Conservation (phyloP, 2,888 invertebrate genomes). For the Platypus cylindrus region DNA sequence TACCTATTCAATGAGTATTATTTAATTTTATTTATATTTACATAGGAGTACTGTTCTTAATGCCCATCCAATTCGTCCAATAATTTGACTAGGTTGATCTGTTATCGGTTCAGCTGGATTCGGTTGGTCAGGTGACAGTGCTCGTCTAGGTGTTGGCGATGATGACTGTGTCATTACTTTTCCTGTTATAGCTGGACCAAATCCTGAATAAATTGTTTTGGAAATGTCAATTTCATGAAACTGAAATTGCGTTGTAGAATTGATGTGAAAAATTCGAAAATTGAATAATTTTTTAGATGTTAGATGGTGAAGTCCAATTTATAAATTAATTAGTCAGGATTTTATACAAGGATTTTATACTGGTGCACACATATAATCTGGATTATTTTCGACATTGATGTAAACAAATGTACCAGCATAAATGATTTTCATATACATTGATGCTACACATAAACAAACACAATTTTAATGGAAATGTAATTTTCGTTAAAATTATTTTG, state of each 20-base stretch:
- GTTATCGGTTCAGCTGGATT: slow-evolving; percentile 55
- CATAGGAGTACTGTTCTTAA: slow-evolving; percentile 53
- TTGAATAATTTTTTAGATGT: no score
- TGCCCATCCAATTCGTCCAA: slow-evolving; percentile 57
- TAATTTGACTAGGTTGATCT: slow-evolving; percentile 52
- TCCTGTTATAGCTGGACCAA: slow-evolving; percentile 35
- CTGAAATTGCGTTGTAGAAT: neutral
- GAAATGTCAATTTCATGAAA: neutral
- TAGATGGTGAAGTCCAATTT: no score
- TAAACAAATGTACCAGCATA: no score
- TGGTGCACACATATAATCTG: no score
- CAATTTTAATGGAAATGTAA: no score
- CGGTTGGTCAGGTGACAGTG: slow-evolving; percentile 49
- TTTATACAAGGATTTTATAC: no score
- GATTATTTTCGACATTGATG: no score
- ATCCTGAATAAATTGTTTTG: slow-evolving; percentile 31
- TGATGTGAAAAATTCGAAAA: no score
- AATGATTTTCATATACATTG: no score
- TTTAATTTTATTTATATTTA: slow-evolving; percentile 22
- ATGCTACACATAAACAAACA: no score
- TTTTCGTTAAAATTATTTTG: no score
- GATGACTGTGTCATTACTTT: slow-evolving; percentile 33
- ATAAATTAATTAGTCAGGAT: no score
- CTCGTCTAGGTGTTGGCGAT: slow-evolving; percentile 43
- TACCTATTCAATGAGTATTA: neutral